A percentile compares a stretch with the other conserved stretches of the same genome.
Evolutionary conservation across 2,888 invertebrate genomes (phyloP).

Genomic region (Nymphalis polychloros): DNA sequence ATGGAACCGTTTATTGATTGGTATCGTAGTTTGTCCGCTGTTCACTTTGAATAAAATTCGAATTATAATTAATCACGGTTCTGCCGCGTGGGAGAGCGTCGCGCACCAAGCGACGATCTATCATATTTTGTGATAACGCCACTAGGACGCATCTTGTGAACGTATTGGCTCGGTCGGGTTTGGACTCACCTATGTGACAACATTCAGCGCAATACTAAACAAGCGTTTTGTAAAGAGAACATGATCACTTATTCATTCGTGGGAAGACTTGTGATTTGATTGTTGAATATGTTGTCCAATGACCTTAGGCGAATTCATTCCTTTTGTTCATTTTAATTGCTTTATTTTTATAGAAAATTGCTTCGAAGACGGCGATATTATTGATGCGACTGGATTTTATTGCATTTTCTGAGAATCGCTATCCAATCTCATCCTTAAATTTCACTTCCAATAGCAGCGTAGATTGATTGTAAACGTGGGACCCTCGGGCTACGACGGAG

Average conservation of each 20-base stretch:
- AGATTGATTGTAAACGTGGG: constrained; percentile 74
- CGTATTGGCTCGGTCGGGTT: constrained; percentile 70
- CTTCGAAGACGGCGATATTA: neutral
- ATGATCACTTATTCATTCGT: constrained; percentile 26
- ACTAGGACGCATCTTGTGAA: constrained; percentile 73
- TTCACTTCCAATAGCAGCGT: constrained; percentile 71
- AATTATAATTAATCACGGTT: constrained; percentile 81
- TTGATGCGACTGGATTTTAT: constrained; percentile 9
- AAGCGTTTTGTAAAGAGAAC: constrained; percentile 39
- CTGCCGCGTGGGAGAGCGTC: constrained; percentile 78
- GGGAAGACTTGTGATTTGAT: constrained; percentile 28
- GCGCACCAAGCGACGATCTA: constrained; percentile 75
- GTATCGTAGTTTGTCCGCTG: constrained; percentile 81
- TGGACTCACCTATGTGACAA: constrained; percentile 61
- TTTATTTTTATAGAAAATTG: neutral
- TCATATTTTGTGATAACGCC: constrained; percentile 82
- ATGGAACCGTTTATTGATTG: constrained; percentile 82
- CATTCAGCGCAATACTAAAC: constrained; percentile 40
- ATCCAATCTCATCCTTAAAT: constrained; percentile 41
- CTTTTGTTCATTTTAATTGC: neutral
- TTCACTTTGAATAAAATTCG: constrained; percentile 82
- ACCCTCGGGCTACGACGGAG: constrained; percentile 69
- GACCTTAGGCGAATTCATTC: neutral
- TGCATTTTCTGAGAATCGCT: constrained; percentile 13
- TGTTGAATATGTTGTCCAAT: constrained; percentile 23